Evolutionary conservation across 2,797 vertebrate genomes (phyloP), one percentile per base, ranked within the genome.

Genomic region (Danio tinwini): DNA sequence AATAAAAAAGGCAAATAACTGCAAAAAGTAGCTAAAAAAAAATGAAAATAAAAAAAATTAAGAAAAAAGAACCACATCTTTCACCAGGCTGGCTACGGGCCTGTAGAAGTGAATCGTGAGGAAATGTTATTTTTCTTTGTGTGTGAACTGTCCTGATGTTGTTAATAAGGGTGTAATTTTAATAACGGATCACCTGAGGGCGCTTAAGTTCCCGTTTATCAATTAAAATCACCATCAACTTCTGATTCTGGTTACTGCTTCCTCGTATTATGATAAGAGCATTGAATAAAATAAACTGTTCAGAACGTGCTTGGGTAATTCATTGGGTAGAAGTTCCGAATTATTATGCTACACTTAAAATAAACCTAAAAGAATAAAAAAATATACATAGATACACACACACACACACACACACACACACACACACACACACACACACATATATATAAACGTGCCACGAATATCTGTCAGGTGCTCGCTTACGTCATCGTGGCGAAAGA

Each of bases 401-500:
- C n/a, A n/a, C n/a, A n/a, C n/a, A n/a, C n/a, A n/a, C n/a, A n/a
- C n/a, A n/a, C n/a, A n/a, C n/a, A n/a, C n/a, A n/a, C n/a, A n/a
- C n/a, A n/a, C n/a, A n/a, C n/a, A n/a, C n/a, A n/a, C n/a, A n/a
- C n/a, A n/a, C n/a, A n/a, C n/a, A n/a, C n/a, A n/a, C n/a, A n/a
- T n/a, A n/a, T n/a, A n/a, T n/a, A n/a, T 8, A 70, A 19, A 55
- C 14, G 55, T 14, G 11, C 6, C 5, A 6, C 12, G 68, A 42
- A 19, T n/a, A 56, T 52, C 14, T 52, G 75, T 49, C 42, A 68
- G 65, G 65, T 21, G 45, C 37, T 21, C 40, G 65, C 39, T 16
- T 37, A 73, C 59, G 69, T 80, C 77, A 80, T 49, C 42, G 47
- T 14, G 47, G 45, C 59, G 59, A 45, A 64, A 7, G 7, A 56